Evolutionary conservation across 1,140 invertebrate species (phyloP), one percentile per base, ranked within the genome.

Genomic region (Octopus bimaculoides): DNA sequence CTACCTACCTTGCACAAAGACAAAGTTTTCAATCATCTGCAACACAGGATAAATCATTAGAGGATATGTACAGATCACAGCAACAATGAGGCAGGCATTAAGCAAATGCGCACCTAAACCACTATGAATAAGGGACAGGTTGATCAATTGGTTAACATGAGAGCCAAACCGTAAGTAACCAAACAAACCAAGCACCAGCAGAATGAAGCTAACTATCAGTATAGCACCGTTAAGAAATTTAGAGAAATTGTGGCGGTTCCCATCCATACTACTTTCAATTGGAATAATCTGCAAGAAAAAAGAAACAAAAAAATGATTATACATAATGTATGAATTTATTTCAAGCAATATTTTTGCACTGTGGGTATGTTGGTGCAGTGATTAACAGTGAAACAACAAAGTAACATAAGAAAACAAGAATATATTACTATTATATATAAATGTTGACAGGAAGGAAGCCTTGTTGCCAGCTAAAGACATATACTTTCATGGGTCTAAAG

Each of bases 201-300:
- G 81, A 7, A 89, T 77, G 1, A 80, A 54, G 9, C 81, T 78
- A 1, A 89, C 80, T 17, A 85, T 75, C 10, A 81, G 41, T 5
- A 89, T 81, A 1, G 86, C 85, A 9, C 84, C 86, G 79, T 88
- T 86, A 3, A 89, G 84, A 78, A 88, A 89, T 17, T 54, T 41
- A 0, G 83, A 53, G 79, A 89, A 89, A 77, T 86, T 84, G 80
- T 89, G 87, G 20, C 87, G 82, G 77, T 89, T 89, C 52, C 86
- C 87, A 20, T 86, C 86, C 89, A 89, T 89, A 80, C 89, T 89
- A 0, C 86, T 86, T 73, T 89, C 87, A 52, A 89, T 88, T 20
- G 89, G 88, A 53, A 89, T 84, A n/a, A 89, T 84, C 88, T 89
- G 78, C 8, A 80, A 81, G 53, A 17, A 81, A 12, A 77, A 78